phyloP scores from a whole-genome alignment of 2,888 invertebrate species.

The Calliphora vomitoria region DNA sequence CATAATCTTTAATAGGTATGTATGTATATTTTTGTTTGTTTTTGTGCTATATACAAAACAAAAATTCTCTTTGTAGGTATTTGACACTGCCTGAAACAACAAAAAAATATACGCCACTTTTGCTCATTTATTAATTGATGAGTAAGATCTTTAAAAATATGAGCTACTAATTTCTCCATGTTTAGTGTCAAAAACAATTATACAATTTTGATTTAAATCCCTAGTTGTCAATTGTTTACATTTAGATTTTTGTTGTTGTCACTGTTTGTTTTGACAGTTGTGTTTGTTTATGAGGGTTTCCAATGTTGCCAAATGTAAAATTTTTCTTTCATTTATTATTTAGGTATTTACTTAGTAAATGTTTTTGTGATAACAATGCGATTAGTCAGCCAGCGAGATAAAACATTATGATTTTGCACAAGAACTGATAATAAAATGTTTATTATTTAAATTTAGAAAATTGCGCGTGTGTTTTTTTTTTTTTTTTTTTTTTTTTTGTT shows the following conservation, averaged over 20 bases:
- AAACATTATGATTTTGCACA: background rate
- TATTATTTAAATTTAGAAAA: background rate
- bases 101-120: too few relatives aligned
- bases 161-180: constrained; percentile 15
- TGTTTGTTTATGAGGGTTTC: background rate
- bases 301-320: background rate
- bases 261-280: background rate
- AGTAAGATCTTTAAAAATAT: constrained; percentile 17
- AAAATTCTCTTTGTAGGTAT: background rate
- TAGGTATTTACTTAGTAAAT: background rate
- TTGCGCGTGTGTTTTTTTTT: background rate
- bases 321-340: background rate
- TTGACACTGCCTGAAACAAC: too few relatives aligned
- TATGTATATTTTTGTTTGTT: background rate
- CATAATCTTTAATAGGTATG: constrained; percentile 11
- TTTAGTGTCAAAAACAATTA: constrained; percentile 12
- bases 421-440: background rate
- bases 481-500: background rate
- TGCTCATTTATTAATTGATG: constrained; percentile 6
- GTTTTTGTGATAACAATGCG: constrained; percentile 1
- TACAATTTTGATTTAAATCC: background rate
- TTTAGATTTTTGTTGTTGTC: constrained; percentile 8
- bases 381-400: background rate
- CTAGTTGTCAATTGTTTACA: constrained; percentile 14
- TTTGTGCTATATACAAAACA: constrained; percentile 8